A percentile compares a stretch with the other conserved stretches of the same genome.
phyloP scores from a whole-genome alignment of 2,797 vertebrate genomes.

The Knipowitschia caucasica region DNA sequence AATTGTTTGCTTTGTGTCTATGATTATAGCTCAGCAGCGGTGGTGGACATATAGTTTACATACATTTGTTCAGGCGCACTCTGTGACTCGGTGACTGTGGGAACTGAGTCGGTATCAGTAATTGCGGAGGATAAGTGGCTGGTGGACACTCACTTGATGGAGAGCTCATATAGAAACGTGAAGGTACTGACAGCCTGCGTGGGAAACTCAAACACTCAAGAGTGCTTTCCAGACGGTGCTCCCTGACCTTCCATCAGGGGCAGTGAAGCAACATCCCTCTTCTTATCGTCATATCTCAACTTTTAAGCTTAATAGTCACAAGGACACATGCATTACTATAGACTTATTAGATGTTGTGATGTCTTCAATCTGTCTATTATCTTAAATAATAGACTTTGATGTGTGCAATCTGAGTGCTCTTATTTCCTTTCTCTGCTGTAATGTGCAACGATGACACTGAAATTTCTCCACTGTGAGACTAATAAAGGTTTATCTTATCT shows the following conservation, averaged over 20 bases:
- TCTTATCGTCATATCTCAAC: constrained; percentile 9
- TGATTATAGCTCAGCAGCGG: constrained; percentile 23
- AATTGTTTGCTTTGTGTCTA: constrained; percentile 15
- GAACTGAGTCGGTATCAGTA: constrained; percentile 27
- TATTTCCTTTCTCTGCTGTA: too few relatives aligned
- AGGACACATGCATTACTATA: too few relatives aligned
- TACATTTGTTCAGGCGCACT: constrained; percentile 36
- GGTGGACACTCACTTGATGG: constrained; percentile 40
- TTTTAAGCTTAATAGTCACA: too few relatives aligned
- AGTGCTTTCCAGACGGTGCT: constrained; percentile 26
- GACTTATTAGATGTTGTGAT: too few relatives aligned
- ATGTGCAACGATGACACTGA: too few relatives aligned
- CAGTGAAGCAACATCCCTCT: neutral
- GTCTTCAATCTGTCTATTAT: too few relatives aligned
- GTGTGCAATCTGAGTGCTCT: too few relatives aligned
- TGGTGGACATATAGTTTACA: constrained; percentile 28
- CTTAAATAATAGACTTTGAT: too few relatives aligned
- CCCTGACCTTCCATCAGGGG: constrained; percentile 1
- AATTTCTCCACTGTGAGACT: too few relatives aligned
- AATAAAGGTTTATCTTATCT: too few relatives aligned
- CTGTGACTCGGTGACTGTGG: constrained; percentile 22
- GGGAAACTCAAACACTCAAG: constrained; percentile 59
- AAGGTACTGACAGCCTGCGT: constrained; percentile 35
- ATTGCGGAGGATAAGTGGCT: constrained; percentile 25
- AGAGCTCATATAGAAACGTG: constrained; percentile 45